Conservation (phyloP, 1,140 invertebrate species). For the Drosophila kohkoa region DNA sequence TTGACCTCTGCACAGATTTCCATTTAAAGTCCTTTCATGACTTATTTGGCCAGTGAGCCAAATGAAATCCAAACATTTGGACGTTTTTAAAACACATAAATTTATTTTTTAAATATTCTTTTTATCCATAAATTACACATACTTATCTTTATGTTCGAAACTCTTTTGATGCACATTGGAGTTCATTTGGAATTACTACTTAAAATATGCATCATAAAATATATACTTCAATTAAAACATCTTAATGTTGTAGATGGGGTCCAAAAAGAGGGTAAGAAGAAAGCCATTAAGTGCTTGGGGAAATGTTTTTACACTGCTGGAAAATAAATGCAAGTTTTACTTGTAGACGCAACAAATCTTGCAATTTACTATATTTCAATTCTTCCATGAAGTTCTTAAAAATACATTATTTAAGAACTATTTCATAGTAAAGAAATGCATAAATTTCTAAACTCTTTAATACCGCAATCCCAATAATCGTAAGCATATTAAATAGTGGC, state of each 20-base stretch:
- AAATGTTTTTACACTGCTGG: background rate
- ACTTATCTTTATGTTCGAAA: slow-evolving; percentile 32
- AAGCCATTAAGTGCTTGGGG: background rate
- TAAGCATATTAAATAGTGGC: background rate
- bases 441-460: background rate
- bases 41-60: slow-evolving; percentile 57
- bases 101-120: slow-evolving; percentile 25
- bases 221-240: slow-evolving; percentile 34
- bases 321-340: background rate
- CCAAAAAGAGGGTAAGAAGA: background rate
- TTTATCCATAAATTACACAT: slow-evolving; percentile 62
- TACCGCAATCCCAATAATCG: background rate
- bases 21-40: slow-evolving; percentile 62
- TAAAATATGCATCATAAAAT: slow-evolving; percentile 34
- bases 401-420: background rate
- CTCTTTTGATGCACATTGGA: slow-evolving; percentile 7
- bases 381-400: no score
- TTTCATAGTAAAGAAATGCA: background rate
- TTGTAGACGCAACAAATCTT: no score
- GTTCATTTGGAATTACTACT: slow-evolving; percentile 42
- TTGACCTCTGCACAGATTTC: slow-evolving; percentile 42
- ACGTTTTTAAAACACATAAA: slow-evolving; percentile 41
- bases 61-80: slow-evolving; percentile 47
- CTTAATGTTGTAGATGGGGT: background rate
- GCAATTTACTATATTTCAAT: no score